Conservation (phyloP, 2,888 invertebrate species). For the Thereva nobilitata region DNA sequence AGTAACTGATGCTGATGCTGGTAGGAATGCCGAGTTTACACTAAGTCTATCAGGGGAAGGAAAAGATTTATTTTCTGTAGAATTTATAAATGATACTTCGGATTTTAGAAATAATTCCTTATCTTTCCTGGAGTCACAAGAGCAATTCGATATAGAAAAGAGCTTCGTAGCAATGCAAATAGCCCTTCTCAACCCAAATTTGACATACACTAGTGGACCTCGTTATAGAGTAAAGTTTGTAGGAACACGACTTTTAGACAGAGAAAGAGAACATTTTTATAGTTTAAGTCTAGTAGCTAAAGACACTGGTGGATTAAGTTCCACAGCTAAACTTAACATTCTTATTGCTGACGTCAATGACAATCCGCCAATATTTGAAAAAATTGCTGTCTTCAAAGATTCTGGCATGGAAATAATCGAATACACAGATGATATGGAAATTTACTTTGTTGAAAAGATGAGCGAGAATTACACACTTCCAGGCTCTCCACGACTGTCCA, state of each 20-base stretch:
- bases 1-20: slow-evolving; percentile 74
- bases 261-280: slow-evolving; percentile 73
- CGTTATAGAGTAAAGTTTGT: slow-evolving; percentile 53
- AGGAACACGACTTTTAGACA: slow-evolving; percentile 64
- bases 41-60: slow-evolving; percentile 75
- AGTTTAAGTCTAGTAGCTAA: slow-evolving; percentile 73
- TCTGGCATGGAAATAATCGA: slow-evolving; percentile 70
- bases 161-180: slow-evolving; percentile 55
- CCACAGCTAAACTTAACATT: slow-evolving; percentile 73
- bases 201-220: slow-evolving; percentile 50
- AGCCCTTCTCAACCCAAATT: slow-evolving; percentile 52
- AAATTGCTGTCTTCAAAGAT: slow-evolving; percentile 71
- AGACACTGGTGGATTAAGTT: slow-evolving; percentile 75
- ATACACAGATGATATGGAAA: slow-evolving; percentile 62
- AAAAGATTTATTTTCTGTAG: slow-evolving; percentile 67
- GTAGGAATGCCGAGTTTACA: slow-evolving; percentile 69
- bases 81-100: slow-evolving; percentile 63
- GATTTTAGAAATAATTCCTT: slow-evolving; percentile 44
- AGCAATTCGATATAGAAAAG: slow-evolving; percentile 56
- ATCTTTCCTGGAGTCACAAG: slow-evolving; percentile 52
- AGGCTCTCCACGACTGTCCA: slow-evolving; percentile 52
- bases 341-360: slow-evolving; percentile 80
- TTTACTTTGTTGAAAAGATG: slow-evolving; percentile 55
- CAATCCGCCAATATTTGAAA: slow-evolving; percentile 72
- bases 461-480: slow-evolving; percentile 44